A percentile compares a stretch with the other conserved stretches of the same genome.
Evolutionary conservation across 2,797 vertebrate genomes (phyloP).

Genomic region (Pelodytes ibericus): DNA sequence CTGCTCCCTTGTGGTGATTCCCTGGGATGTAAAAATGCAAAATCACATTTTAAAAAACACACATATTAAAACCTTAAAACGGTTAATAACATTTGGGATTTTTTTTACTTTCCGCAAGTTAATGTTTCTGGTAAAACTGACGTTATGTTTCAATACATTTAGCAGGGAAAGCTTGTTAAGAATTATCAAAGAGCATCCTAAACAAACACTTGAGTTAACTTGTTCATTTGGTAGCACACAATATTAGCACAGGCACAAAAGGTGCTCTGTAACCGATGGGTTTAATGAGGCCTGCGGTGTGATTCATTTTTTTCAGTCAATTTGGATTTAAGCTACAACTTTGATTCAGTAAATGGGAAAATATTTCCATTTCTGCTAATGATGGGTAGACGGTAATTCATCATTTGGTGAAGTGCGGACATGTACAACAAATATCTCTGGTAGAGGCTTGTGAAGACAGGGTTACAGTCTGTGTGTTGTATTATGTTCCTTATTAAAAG

Average conservation of each 20-base stretch:
- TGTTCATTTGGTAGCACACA: slow-evolving; percentile 22
- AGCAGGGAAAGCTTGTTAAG: slow-evolving; percentile 10
- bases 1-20: too few relatives aligned
- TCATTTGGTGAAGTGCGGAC: background rate
- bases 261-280: slow-evolving; percentile 7
- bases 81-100: too few relatives aligned
- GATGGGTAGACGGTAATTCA: slow-evolving; percentile 22
- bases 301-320: slow-evolving; percentile 23
- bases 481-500: background rate
- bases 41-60: too few relatives aligned
- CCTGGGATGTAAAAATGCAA: too few relatives aligned
- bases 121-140: too few relatives aligned
- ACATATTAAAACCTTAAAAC: too few relatives aligned
- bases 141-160: slow-evolving; percentile 18
- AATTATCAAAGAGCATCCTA: slow-evolving; percentile 8
- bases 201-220: slow-evolving; percentile 26
- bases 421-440: background rate
- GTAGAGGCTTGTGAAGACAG: background rate
- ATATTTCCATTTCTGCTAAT: slow-evolving; percentile 22
- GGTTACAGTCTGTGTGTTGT: background rate
- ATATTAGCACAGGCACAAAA: slow-evolving; percentile 26
- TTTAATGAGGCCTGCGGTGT: slow-evolving; percentile 33
- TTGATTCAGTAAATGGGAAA: slow-evolving; percentile 24
- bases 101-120: too few relatives aligned
- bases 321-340: slow-evolving; percentile 43